Evolutionary conservation across 2,888 invertebrate species (phyloP).

Genomic region (Lasioglossum morio): DNA sequence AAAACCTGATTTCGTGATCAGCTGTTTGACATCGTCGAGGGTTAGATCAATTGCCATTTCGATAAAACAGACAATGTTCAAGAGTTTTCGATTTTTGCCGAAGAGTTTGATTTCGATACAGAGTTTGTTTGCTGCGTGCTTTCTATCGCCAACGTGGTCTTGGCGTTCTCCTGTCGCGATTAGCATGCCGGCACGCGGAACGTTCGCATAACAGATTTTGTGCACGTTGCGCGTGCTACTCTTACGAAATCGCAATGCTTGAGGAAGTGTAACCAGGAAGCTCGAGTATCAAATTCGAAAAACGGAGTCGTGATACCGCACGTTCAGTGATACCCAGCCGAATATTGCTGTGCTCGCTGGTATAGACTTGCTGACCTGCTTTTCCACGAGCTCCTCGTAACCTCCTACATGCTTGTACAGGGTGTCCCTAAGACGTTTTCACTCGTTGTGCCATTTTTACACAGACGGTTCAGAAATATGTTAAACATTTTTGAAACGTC

Average conservation of each 20-base stretch:
- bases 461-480: background rate
- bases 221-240: constrained; percentile 20
- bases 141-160: constrained; percentile 4
- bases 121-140: background rate
- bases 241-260: constrained; percentile 51
- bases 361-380: background rate
- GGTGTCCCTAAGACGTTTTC: background rate
- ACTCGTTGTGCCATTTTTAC: background rate
- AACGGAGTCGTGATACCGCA: background rate
- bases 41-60: background rate
- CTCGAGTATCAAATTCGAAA: constrained; percentile 12
- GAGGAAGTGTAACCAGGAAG: constrained; percentile 42
- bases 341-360: background rate
- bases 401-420: constrained; percentile 2
- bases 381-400: background rate
- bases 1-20: background rate
- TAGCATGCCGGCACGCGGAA: constrained; percentile 13
- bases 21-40: background rate
- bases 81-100: background rate
- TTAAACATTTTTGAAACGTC: background rate
- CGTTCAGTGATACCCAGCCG: background rate
- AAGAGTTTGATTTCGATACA: background rate
- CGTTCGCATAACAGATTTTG: constrained; percentile 38
- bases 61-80: background rate
- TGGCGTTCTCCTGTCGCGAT: constrained; percentile 8